Conservation (phyloP, 1,140 invertebrate genomes). For the Lepidurus arcticus region DNA sequence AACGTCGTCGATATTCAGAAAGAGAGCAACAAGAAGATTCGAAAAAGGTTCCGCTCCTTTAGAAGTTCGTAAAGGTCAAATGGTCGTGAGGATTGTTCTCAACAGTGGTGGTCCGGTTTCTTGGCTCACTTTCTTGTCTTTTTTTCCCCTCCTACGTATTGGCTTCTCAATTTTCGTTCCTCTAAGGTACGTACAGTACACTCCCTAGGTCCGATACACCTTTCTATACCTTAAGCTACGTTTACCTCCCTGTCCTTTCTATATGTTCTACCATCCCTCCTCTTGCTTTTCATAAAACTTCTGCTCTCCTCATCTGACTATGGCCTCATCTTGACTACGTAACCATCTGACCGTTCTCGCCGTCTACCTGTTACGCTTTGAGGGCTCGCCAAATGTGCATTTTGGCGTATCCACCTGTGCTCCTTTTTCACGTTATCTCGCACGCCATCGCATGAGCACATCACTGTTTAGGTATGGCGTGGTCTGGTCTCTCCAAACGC, state of each 20-base stretch:
- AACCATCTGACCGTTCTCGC: not conserved
- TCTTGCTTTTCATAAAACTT: not conserved
- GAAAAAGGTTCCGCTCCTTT: too few species aligned
- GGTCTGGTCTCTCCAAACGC: not conserved
- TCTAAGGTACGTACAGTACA: not conserved
- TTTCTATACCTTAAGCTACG: too few species aligned
- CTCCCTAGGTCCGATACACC: too few species aligned
- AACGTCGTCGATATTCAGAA: too few species aligned
- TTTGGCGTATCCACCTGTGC: slow-evolving; percentile 20
- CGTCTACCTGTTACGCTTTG: slow-evolving; percentile 8
- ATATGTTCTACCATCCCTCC: not conserved
- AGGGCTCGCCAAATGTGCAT: slow-evolving; percentile 3
- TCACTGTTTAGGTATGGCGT: not conserved
- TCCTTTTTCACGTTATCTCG: slow-evolving; percentile 10
- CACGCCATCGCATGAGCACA: slow-evolving; percentile 10
- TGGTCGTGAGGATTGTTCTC: not conserved
- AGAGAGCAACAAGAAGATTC: too few species aligned
- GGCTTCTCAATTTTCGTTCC: not conserved
- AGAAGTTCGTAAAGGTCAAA: slow-evolving; percentile 15
- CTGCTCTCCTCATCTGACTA: not conserved
- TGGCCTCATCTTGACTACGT: not conserved
- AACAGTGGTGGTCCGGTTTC: slow-evolving; percentile 11
- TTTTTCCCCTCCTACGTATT: not conserved
- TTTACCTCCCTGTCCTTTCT: not conserved
- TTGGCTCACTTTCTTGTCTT: not conserved